Percentiles rank a stretch among this genome's conserved stretches.
Evolutionary conservation across 2,797 vertebrate genomes (phyloP).

Genomic region (Aldrovandia affinis): DNA sequence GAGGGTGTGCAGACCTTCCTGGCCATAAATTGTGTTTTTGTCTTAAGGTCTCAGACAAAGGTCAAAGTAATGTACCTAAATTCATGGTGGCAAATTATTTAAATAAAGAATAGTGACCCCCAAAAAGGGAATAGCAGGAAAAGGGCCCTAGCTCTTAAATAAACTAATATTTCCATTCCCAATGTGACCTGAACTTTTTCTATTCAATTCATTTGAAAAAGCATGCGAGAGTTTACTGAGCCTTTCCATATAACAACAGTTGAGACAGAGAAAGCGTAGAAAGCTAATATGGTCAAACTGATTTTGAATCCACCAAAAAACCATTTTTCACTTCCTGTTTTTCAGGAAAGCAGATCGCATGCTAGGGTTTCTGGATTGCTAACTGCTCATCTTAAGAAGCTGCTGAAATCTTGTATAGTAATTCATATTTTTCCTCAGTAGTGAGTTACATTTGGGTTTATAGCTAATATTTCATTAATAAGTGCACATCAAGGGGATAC

Average conservation of each 20-base stretch:
- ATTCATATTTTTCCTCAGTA: not conserved
- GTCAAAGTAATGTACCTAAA: slow-evolving; percentile 25
- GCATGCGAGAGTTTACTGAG: not conserved
- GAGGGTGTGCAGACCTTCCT: not conserved
- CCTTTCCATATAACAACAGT: not conserved
- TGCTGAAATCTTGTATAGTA: not conserved
- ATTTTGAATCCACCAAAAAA: not conserved
- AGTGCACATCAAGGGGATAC: not conserved
- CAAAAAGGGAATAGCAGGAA: slow-evolving; percentile 4
- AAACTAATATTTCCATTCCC: slow-evolving; percentile 55
- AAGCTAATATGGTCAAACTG: not conserved
- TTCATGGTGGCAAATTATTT: slow-evolving; percentile 29
- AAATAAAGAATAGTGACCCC: not conserved
- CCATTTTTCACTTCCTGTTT: not conserved
- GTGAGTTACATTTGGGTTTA: not conserved
- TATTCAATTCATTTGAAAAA: not conserved
- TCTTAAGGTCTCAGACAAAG: slow-evolving; percentile 31
- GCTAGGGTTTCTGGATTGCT: not conserved
- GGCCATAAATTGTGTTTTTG: slow-evolving; percentile 25
- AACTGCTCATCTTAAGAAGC: not conserved
- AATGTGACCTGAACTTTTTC: slow-evolving; percentile 47
- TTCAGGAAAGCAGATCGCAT: not conserved
- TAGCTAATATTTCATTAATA: not conserved
- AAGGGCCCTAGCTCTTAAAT: slow-evolving; percentile 22
- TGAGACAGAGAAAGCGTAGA: not conserved